These are phyloP conservation scores for Cabera pusaria DNA, from an alignment of 2,888 invertebrate species.

Conservation along the genomic window DNA sequence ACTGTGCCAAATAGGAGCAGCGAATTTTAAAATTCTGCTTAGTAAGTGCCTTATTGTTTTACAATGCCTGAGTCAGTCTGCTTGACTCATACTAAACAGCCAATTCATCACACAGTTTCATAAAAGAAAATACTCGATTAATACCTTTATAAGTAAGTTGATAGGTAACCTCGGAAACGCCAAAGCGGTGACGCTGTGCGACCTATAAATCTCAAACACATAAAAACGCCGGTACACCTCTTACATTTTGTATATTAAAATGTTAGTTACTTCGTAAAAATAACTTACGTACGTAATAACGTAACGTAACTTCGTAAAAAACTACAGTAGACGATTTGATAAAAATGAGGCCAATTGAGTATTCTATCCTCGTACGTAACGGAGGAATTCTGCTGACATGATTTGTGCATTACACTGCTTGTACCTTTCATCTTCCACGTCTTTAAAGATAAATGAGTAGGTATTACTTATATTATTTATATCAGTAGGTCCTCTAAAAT, in stretches of 20 bases:
- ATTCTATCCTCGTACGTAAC: conserved; percentile 12
- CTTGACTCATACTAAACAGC: neutral
- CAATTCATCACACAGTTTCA: neutral
- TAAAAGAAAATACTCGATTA: no score
- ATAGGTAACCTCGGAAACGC: neutral
- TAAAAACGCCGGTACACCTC: conserved; percentile 10
- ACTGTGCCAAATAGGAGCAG: no score
- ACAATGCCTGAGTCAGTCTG: no score
- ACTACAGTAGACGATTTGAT: conserved; percentile 19
- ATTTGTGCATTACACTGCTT: conserved; percentile 15
- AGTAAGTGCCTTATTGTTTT: no score
- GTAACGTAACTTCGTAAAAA: no score
- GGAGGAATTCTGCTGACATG: conserved; percentile 16
- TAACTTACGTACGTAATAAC: no score
- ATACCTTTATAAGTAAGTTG: no score
- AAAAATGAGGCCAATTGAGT: conserved; percentile 21
- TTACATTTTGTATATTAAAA: conserved; percentile 13
- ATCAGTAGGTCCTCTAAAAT: no score
- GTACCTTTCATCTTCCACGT: neutral
- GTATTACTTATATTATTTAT: no score
- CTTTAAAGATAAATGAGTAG: no score
- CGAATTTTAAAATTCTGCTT: no score
- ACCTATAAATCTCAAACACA: conserved; percentile 11
- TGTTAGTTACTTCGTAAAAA: conserved; percentile 14
- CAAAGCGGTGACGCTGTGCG: conserved; percentile 4